Conservation (phyloP, 2,888 invertebrate genomes). For the Cantharis flavilabris region DNA sequence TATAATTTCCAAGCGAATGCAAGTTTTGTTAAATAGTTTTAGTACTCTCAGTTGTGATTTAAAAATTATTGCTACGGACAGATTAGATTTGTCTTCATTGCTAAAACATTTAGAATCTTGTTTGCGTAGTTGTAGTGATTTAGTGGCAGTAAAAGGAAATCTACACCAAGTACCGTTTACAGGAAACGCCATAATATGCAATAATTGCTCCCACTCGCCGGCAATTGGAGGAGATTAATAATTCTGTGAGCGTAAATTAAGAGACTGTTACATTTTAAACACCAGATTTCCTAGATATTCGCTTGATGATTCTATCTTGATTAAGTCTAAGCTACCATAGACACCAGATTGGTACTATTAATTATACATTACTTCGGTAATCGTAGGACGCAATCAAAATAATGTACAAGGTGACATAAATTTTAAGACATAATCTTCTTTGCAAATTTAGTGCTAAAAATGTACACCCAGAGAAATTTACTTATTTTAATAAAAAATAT, state of each 20-base stretch:
- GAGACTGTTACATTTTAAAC: constrained; percentile 22
- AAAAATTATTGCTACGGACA: constrained; percentile 34
- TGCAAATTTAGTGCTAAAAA: background rate
- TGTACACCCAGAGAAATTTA: background rate
- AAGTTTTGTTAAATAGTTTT: constrained; percentile 34
- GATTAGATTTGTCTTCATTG: constrained; percentile 37
- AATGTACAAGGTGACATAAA: background rate
- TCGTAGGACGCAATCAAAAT: background rate
- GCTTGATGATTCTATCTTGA: constrained; percentile 14
- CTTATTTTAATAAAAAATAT: background rate
- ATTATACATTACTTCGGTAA: background rate
- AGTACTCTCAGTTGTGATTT: constrained; percentile 34
- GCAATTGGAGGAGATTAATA: constrained; percentile 28
- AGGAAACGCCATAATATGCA: constrained; percentile 21
- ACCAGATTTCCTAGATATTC: constrained; percentile 19
- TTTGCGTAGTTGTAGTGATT: constrained; percentile 33
- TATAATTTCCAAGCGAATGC: constrained; percentile 36
- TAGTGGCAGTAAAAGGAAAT: constrained; percentile 28
- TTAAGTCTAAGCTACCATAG: constrained; percentile 5
- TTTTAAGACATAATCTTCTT: background rate
- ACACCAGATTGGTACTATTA: constrained; percentile 5
- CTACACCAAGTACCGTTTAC: constrained; percentile 22
- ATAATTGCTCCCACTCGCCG: constrained; percentile 23
- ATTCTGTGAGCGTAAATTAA: constrained; percentile 19
- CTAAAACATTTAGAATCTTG: constrained; percentile 37